Evolutionary conservation across 2,113 vertebrate species (phyloP).

Genomic region (Varanus komodoensis): DNA sequence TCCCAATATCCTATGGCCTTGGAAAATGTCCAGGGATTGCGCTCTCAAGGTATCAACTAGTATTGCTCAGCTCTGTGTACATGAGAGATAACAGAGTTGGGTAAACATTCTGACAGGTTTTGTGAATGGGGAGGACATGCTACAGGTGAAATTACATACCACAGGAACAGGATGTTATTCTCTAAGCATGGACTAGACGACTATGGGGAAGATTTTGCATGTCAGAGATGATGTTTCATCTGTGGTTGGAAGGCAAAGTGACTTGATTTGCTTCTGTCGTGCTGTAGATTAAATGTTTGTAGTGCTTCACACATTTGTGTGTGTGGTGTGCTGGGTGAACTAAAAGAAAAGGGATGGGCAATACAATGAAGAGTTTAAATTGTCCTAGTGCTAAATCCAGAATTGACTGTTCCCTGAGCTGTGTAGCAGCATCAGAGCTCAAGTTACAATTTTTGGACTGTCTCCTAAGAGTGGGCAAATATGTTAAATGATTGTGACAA

Average conservation of each 20-base stretch:
- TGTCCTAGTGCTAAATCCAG: neutral
- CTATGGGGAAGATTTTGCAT: neutral
- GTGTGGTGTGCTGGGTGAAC: neutral
- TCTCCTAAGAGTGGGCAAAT: too few relatives aligned
- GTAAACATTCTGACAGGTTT: neutral
- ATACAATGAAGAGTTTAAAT: neutral
- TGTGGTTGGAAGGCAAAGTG: neutral
- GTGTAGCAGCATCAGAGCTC: neutral
- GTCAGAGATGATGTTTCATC: neutral
- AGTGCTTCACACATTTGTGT: neutral
- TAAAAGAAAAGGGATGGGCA: too few relatives aligned
- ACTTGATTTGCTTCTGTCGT: neutral
- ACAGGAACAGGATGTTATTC: neutral
- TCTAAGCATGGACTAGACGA: neutral
- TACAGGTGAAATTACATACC: neutral
- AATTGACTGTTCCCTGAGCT: neutral
- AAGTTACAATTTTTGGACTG: neutral
- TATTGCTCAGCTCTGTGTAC: neutral
- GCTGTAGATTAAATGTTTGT: neutral
- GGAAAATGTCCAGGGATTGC: too few relatives aligned
- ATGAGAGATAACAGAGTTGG: neutral
- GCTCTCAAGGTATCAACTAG: neutral
- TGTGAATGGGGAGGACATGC: neutral
- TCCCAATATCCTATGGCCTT: too few relatives aligned
- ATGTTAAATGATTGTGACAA: neutral